Percentiles rank a stretch among this genome's conserved stretches.
phyloP scores from a whole-genome alignment of 2,888 invertebrate species.

The Ptilodon capucinus region DNA sequence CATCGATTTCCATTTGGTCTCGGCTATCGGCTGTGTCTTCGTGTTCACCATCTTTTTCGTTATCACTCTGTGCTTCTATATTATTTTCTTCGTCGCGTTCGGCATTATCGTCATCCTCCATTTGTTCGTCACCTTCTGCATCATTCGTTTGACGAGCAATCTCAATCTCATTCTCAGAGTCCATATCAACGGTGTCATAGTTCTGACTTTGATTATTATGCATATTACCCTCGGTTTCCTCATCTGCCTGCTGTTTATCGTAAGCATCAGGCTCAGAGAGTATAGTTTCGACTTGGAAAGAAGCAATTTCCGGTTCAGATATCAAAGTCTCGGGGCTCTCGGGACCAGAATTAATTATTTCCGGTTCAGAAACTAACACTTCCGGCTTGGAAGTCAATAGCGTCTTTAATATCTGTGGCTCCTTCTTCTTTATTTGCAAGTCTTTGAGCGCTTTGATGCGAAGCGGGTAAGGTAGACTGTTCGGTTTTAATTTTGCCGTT shows the following conservation, averaged over 20 bases:
- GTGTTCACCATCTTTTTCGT: constrained; percentile 40
- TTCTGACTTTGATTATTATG: constrained; percentile 60
- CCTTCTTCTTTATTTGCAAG: constrained; percentile 76
- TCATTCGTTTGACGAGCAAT: constrained; percentile 64
- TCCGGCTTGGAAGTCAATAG: constrained; percentile 74
- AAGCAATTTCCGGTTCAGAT: constrained; percentile 78
- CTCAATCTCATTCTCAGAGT: constrained; percentile 78
- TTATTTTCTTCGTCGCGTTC: constrained; percentile 41
- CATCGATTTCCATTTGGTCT: constrained; percentile 45
- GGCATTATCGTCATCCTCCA: constrained; percentile 31
- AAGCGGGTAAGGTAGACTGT: constrained; percentile 73
- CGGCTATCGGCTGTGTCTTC: constrained; percentile 48
- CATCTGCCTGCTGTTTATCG: constrained; percentile 51
- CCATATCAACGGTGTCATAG: constrained; percentile 77
- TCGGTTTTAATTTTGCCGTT: constrained; percentile 54
- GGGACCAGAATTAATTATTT: constrained; percentile 76
- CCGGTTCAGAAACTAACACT: constrained; percentile 73
- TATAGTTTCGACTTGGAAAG: constrained; percentile 78
- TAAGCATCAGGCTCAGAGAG: constrained; percentile 72
- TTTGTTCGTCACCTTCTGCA: constrained; percentile 40
- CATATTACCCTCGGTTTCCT: constrained; percentile 48
- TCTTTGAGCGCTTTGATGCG: constrained; percentile 79
- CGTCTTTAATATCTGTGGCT: constrained; percentile 79
- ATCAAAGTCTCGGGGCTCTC: constrained; percentile 78
- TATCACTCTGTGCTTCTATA: constrained; percentile 49